phyloP scores from a whole-genome alignment of 1,140 invertebrate species.

The Trichoplusia ni region DNA sequence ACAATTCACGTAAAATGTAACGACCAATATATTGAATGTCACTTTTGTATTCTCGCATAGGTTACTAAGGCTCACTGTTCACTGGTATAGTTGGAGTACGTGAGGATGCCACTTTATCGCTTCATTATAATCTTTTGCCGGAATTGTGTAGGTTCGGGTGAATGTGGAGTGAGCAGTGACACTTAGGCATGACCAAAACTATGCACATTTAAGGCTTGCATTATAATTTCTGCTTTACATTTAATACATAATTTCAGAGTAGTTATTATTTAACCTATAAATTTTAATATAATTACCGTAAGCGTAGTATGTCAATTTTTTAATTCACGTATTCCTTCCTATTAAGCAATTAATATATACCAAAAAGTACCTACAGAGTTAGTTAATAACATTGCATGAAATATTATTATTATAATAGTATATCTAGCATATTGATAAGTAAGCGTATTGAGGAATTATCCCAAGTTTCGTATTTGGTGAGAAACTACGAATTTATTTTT shows the following conservation, averaged over 20 bases:
- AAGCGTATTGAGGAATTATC: constrained; percentile 11
- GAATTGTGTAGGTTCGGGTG: too few relatives aligned
- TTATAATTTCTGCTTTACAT: background rate
- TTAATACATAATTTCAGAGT: background rate
- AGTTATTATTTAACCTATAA: constrained; percentile 2
- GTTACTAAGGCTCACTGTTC: constrained; percentile 8
- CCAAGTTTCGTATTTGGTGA: constrained; percentile 23
- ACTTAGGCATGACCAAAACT: constrained; percentile 15
- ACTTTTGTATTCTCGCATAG: constrained; percentile 19
- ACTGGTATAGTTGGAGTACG: background rate
- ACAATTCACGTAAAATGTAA: constrained; percentile 9
- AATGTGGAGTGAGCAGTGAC: constrained; percentile 11
- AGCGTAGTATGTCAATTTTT: constrained; percentile 67
- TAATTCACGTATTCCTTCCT: constrained; percentile 73
- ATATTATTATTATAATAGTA: constrained; percentile 49
- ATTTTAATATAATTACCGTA: constrained; percentile 28
- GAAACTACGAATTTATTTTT: constrained; percentile 29
- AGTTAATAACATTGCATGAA: constrained; percentile 60
- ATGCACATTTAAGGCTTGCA: background rate
- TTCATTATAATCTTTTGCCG: too few relatives aligned
- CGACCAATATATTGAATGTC: constrained; percentile 21
- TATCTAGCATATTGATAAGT: constrained; percentile 45
- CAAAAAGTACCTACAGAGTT: constrained; percentile 68
- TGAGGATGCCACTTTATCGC: too few relatives aligned
- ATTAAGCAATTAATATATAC: constrained; percentile 72